Conservation (phyloP, 1,140 invertebrate genomes). For the Drosophila obscura region DNA sequence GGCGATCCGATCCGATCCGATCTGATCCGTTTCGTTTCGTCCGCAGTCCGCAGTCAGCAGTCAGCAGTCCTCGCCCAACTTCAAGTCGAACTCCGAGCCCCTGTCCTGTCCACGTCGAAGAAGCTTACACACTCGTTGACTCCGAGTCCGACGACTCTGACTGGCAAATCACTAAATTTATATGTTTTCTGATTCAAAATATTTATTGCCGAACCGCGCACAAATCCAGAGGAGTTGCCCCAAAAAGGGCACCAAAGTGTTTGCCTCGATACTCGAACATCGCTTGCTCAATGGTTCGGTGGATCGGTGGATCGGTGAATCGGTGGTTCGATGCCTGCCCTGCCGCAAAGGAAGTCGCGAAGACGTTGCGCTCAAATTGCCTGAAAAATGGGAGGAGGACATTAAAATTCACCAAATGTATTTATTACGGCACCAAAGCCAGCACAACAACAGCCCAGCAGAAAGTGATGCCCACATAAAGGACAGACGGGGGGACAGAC, state of each 20-base stretch:
- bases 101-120: slow-evolving; percentile 8
- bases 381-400: slow-evolving; percentile 80
- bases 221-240: slow-evolving; percentile 61
- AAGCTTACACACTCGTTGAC: slow-evolving; percentile 47
- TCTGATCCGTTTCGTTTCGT: slow-evolving; percentile 24
- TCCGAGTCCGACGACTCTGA: slow-evolving; percentile 28
- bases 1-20: slow-evolving; percentile 33
- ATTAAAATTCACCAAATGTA: slow-evolving; percentile 83
- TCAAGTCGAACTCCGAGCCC: no score
- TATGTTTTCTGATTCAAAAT: slow-evolving; percentile 84
- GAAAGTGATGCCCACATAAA: slow-evolving; percentile 77
- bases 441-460: slow-evolving; percentile 43
- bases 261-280: slow-evolving; percentile 19
- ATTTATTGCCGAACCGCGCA: slow-evolving; percentile 80
- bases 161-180: slow-evolving; percentile 84
- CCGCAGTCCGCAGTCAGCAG: slow-evolving; percentile 18
- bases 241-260: slow-evolving; percentile 78
- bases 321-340: no score
- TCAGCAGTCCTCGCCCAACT: slow-evolving; percentile 9
- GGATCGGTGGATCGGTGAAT: not conserved
- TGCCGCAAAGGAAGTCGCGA: slow-evolving; percentile 53
- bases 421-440: slow-evolving; percentile 80
- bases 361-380: slow-evolving; percentile 71
- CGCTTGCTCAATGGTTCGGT: not conserved
- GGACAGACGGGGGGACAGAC: slow-evolving; percentile 21